phyloP scores from a whole-genome alignment of 1,140 invertebrate species.

The Pemphigus obesinymphae region DNA sequence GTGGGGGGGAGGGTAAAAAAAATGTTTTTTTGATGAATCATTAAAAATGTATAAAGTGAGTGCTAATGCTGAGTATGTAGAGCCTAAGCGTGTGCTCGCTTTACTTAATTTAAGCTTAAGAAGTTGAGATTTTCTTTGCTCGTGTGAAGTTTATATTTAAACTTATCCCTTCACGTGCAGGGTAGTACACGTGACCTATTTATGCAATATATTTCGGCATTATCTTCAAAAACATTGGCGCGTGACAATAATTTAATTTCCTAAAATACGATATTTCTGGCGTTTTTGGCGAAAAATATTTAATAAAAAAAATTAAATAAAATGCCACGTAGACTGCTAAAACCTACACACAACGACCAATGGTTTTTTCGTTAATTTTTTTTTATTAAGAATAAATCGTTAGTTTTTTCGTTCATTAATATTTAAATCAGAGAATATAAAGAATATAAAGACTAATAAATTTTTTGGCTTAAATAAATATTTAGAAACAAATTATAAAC shows the following conservation, averaged over 20 bases:
- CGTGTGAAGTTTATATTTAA: not conserved
- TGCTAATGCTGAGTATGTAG: too few species aligned
- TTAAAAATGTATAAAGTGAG: too few species aligned
- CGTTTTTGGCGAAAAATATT: too few species aligned
- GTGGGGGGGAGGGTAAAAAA: too few species aligned
- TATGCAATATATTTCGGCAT: not conserved
- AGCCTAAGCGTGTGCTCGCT: not conserved
- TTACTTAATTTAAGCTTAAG: not conserved
- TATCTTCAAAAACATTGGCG: not conserved
- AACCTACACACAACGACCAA: not conserved
- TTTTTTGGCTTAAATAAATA: not conserved
- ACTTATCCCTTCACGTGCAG: not conserved
- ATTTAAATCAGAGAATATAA: too few species aligned
- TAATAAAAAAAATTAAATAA: not conserved
- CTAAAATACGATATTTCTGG: not conserved
- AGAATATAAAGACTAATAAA: not conserved
- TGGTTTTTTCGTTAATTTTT: too few species aligned
- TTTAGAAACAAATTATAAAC: not conserved
- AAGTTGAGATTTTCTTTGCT: not conserved
- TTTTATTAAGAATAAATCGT: not conserved
- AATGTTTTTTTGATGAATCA: too few species aligned
- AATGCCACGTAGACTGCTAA: too few species aligned
- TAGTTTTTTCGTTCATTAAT: not conserved
- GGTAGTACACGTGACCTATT: not conserved
- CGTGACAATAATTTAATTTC: slow-evolving; percentile 11